A percentile compares a stretch with the other conserved stretches of the same genome.
These are phyloP conservation scores for Acrobasis repandana DNA, from an alignment of 2,888 invertebrate species.

Conservation along the genomic window DNA sequence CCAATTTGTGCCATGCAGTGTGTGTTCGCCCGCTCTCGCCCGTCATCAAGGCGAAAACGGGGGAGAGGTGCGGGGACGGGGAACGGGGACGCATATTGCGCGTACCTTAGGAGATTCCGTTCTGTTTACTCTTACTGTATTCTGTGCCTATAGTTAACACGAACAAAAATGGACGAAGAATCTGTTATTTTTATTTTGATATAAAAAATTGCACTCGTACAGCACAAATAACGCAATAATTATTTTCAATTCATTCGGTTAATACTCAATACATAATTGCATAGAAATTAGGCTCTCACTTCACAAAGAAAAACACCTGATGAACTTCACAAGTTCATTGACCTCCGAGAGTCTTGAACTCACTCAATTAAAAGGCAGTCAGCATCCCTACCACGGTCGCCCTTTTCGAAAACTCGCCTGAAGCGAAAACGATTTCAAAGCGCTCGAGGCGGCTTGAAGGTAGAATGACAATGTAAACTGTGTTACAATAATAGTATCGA, in stretches of 20 bases:
- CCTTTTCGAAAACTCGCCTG: conserved; percentile 47
- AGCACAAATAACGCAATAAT: not conserved
- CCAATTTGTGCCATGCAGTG: no score
- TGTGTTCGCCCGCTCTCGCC: no score
- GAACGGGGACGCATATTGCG: no score
- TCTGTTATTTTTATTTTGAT: no score
- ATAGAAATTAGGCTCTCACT: conserved; percentile 8
- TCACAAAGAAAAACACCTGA: conserved; percentile 23
- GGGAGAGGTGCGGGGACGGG: no score
- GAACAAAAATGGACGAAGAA: no score
- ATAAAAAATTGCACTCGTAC: not conserved
- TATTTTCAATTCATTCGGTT: not conserved
- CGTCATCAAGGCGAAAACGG: no score
- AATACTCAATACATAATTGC: conserved; percentile 3
- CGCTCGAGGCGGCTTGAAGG: conserved; percentile 38
- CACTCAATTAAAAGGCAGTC: conserved; percentile 60
- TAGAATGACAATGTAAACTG: conserved; percentile 57
- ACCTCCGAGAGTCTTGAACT: conserved; percentile 40
- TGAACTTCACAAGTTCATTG: conserved; percentile 39
- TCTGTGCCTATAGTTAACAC: no score
- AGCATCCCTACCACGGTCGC: conserved; percentile 40
- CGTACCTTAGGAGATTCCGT: no score
- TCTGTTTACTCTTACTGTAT: no score
- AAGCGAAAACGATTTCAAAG: conserved; percentile 60
- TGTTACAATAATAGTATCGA: conserved; percentile 36